phyloP scores from a whole-genome alignment of 1,140 invertebrate genomes.

The Acromyrmex echinatior region DNA sequence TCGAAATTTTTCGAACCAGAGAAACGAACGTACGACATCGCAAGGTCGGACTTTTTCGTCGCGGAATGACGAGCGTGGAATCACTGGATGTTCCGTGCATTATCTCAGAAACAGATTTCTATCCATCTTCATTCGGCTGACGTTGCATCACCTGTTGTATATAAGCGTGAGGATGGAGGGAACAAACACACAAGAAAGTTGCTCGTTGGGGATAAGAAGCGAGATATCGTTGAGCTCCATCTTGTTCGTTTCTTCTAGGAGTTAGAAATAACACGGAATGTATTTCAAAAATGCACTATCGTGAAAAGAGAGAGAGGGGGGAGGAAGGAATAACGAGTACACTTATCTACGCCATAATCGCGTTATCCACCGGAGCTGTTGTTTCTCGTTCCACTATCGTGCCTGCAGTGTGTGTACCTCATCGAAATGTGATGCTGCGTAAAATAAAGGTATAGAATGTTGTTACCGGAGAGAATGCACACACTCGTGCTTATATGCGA shows the following conservation, averaged over 20 bases:
- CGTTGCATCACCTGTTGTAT: conserved; percentile 46
- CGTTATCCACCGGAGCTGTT: conserved; percentile 55
- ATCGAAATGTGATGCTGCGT: conserved; percentile 61
- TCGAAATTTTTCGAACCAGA: conserved; percentile 2
- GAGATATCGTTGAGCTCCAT: conserved; percentile 19
- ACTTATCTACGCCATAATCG: conserved; percentile 48
- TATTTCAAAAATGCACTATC: conserved; percentile 23
- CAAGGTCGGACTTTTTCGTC: not conserved
- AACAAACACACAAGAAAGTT: conserved; percentile 37
- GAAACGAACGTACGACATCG: not conserved
- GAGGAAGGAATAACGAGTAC: conserved; percentile 47
- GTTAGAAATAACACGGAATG: conserved; percentile 56
- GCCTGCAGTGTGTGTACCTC: conserved; percentile 44
- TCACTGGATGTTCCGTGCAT: conserved; percentile 23
- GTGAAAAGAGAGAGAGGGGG: not conserved
- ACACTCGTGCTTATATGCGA: conserved; percentile 18
- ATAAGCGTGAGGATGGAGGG: not conserved
- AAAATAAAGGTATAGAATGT: conserved; percentile 56
- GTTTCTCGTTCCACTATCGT: conserved; percentile 49
- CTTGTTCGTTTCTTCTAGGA: conserved; percentile 44
- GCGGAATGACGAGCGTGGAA: conserved; percentile 43
- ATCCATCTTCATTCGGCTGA: conserved; percentile 60
- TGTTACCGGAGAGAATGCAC: conserved; percentile 42
- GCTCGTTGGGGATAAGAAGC: conserved; percentile 30
- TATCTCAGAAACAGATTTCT: conserved; percentile 47